Percentiles rank a stretch among this genome's conserved stretches.
phyloP scores from a whole-genome alignment of 2,113 vertebrate genomes.

The Phylloscopus whistleri region DNA sequence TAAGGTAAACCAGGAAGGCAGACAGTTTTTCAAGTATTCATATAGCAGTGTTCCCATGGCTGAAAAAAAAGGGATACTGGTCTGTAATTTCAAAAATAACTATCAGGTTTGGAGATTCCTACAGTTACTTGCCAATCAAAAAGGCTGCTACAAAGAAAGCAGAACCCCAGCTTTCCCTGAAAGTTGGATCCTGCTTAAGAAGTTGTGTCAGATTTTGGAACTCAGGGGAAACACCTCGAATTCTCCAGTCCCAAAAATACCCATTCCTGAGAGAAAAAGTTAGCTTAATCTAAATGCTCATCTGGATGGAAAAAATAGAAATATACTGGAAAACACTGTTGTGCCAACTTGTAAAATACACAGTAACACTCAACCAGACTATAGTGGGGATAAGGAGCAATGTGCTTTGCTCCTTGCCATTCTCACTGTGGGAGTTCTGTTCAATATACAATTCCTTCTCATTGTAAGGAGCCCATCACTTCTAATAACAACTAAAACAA shows the following conservation, averaged over 20 bases:
- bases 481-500: not conserved
- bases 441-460: not conserved
- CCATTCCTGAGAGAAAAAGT: not conserved
- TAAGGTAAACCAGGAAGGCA: not conserved
- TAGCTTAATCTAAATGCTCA: not conserved
- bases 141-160: not conserved
- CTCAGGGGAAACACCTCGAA: not conserved
- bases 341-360: not conserved
- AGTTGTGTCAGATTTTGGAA: not conserved
- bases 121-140: not conserved
- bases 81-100: not conserved
- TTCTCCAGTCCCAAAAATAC: not conserved
- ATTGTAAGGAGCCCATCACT: not conserved
- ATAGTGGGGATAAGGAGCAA: not conserved
- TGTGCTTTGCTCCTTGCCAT: not conserved
- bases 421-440: not conserved
- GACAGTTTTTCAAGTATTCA: not conserved
- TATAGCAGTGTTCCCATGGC: not conserved
- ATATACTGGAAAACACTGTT: not conserved
- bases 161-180: not conserved
- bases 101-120: not conserved
- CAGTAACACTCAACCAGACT: not conserved
- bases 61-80: not conserved
- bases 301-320: not conserved
- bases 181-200: not conserved